These are phyloP conservation scores for Caradrina kadenii DNA, from an alignment of 2,888 invertebrate species.

Conservation along the genomic window DNA sequence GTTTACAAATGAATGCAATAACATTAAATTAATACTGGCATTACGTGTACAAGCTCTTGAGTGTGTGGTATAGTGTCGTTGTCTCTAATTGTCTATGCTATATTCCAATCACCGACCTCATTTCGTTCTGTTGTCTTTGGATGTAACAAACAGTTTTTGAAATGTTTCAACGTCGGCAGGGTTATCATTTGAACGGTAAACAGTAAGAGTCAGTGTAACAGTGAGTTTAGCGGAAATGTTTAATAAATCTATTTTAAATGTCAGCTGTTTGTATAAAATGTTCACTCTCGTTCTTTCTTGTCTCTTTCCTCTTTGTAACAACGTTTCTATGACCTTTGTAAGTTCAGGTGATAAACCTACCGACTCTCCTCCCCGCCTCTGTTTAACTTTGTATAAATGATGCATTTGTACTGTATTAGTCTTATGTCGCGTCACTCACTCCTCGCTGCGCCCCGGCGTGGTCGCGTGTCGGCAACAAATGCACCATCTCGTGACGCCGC, in stretches of 20 bases:
- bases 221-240: constrained; percentile 8
- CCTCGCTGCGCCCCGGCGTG: constrained; percentile 11
- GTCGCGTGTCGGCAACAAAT: constrained; percentile 55
- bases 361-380: constrained; percentile 23
- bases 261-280: constrained; percentile 11
- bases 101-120: constrained; percentile 54
- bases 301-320: constrained; percentile 21
- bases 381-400: constrained; percentile 54
- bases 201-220: constrained; percentile 1
- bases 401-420: constrained; percentile 63
- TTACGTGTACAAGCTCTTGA: constrained; percentile 86
- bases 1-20: constrained; percentile 49
- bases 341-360: constrained; percentile 47
- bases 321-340: constrained; percentile 8
- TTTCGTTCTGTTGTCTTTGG: constrained; percentile 40
- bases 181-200: constrained; percentile 42
- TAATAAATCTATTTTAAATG: background rate
- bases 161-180: constrained; percentile 34
- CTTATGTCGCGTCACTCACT: constrained; percentile 41
- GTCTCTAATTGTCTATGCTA: constrained; percentile 84
- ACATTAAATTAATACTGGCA: constrained; percentile 71
- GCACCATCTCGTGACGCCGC: constrained; percentile 56
- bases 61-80: constrained; percentile 87
- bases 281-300: constrained; percentile 14
- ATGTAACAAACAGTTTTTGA: constrained; percentile 42